Conservation (phyloP, 2,113 vertebrate species). For the Mus spicilegus region DNA sequence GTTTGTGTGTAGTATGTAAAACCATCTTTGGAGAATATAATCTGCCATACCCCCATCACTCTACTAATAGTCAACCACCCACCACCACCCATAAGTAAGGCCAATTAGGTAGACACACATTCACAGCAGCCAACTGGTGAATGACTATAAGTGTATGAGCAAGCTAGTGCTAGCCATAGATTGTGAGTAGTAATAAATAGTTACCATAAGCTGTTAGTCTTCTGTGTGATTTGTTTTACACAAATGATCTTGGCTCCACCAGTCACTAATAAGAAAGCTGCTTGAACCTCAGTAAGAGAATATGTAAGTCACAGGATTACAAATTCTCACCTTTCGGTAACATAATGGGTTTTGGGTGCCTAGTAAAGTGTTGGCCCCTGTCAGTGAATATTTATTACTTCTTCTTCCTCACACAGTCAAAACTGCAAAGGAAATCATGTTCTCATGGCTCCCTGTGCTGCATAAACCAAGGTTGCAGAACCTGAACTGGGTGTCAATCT, state of each 20-base stretch:
- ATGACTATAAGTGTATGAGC: neutral
- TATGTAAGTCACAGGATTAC: neutral
- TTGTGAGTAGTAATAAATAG: neutral
- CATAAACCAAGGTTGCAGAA: constrained; percentile 55
- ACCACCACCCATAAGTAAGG: neutral
- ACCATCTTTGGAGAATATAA: neutral
- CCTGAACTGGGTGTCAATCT: constrained; percentile 36
- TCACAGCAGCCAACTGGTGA: neutral
- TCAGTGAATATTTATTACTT: neutral
- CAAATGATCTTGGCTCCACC: neutral
- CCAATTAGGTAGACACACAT: neutral
- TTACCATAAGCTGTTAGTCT: neutral
- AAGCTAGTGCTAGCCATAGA: neutral
- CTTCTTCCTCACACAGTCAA: neutral
- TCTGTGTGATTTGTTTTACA: neutral
- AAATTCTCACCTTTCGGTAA: neutral
- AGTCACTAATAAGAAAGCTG: neutral
- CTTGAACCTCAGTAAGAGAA: neutral
- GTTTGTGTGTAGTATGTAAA: no score
- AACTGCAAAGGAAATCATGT: constrained; percentile 29
- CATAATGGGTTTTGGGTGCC: neutral
- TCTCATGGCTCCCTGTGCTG: neutral
- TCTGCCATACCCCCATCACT: neutral
- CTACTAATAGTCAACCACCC: neutral
- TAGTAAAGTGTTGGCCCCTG: neutral